Percentiles rank a stretch among this genome's conserved stretches.
Evolutionary conservation across 2,888 invertebrate species (phyloP).

Genomic region (Eupeodes luniger): DNA sequence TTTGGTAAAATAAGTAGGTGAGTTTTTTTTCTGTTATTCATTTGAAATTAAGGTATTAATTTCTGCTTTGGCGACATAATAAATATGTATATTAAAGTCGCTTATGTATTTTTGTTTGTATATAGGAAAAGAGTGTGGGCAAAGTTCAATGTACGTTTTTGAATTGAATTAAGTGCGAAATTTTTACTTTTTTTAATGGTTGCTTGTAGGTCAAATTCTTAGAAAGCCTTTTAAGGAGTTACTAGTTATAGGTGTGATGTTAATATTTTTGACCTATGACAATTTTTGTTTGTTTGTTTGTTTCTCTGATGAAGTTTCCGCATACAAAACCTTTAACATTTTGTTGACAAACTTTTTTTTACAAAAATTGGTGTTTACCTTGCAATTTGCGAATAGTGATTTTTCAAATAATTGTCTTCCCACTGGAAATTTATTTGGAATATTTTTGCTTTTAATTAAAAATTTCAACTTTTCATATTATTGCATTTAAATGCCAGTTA

Average conservation of each 20-base stretch:
- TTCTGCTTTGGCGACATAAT: not conserved
- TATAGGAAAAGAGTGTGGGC: not conserved
- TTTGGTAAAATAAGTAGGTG: constrained; percentile 24
- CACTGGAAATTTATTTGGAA: no score
- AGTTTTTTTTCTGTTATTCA: not conserved
- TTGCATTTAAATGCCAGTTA: no score
- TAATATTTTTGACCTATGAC: not conserved
- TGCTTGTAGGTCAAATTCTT: constrained; percentile 4
- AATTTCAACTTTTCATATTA: no score
- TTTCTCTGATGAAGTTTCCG: not conserved
- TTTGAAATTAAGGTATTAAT: constrained; percentile 3
- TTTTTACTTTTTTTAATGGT: not conserved
- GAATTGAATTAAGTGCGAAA: constrained; percentile 8
- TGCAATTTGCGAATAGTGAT: not conserved
- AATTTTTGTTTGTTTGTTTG: not conserved
- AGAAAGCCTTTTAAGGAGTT: not conserved
- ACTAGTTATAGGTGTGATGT: not conserved
- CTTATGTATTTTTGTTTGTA: not conserved
- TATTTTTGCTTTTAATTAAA: no score
- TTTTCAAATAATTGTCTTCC: no score
- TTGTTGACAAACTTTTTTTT: not conserved
- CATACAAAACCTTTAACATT: not conserved
- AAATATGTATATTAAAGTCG: no score
- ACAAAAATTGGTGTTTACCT: not conserved
- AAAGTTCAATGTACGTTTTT: constrained; percentile 1